These are phyloP conservation scores for Drosophila greeni DNA, from an alignment of 2,888 invertebrate species.

Conservation along the genomic window DNA sequence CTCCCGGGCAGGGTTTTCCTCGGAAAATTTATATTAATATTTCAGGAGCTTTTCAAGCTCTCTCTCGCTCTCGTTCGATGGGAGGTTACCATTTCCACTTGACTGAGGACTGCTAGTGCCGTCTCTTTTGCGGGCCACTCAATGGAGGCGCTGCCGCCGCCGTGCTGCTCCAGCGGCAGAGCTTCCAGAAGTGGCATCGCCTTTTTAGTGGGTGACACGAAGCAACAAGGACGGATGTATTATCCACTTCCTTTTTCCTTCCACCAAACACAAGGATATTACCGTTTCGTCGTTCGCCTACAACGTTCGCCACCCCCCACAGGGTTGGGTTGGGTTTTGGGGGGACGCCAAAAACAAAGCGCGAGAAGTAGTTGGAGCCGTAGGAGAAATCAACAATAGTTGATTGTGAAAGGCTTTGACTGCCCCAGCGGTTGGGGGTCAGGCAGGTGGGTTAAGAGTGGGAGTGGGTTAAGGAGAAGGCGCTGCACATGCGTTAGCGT, in stretches of 20 bases:
- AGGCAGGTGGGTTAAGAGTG: slow-evolving; percentile 22
- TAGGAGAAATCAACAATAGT: slow-evolving; percentile 64
- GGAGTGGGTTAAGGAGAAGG: slow-evolving; percentile 7
- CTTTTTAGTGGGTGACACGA: slow-evolving; percentile 79
- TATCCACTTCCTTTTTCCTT: slow-evolving; percentile 80
- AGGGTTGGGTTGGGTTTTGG: slow-evolving; percentile 1
- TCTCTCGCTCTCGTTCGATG: slow-evolving; percentile 46
- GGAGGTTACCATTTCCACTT: slow-evolving; percentile 76
- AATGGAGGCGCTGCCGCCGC: slow-evolving; percentile 38
- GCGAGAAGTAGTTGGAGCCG: slow-evolving; percentile 44
- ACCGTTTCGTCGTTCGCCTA: slow-evolving; percentile 78
- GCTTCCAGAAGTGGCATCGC: slow-evolving; percentile 68
- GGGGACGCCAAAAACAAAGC: slow-evolving; percentile 56
- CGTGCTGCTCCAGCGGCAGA: slow-evolving; percentile 33
- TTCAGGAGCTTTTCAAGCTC: slow-evolving; percentile 11
- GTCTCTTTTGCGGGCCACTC: slow-evolving; percentile 41
- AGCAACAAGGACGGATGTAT: slow-evolving; percentile 80
- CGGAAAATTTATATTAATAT: background rate
- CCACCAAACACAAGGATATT: slow-evolving; percentile 80
- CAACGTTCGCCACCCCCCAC: slow-evolving; percentile 36
- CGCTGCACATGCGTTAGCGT: slow-evolving; percentile 42
- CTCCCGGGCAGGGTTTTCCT: background rate
- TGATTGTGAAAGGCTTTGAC: slow-evolving; percentile 58
- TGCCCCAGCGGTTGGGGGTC: slow-evolving; percentile 37
- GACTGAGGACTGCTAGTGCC: slow-evolving; percentile 45